Evolutionary conservation across 2,113 vertebrate species (phyloP), one percentile per base, ranked within the genome.

Genomic region (Mormyrus lacerda): DNA sequence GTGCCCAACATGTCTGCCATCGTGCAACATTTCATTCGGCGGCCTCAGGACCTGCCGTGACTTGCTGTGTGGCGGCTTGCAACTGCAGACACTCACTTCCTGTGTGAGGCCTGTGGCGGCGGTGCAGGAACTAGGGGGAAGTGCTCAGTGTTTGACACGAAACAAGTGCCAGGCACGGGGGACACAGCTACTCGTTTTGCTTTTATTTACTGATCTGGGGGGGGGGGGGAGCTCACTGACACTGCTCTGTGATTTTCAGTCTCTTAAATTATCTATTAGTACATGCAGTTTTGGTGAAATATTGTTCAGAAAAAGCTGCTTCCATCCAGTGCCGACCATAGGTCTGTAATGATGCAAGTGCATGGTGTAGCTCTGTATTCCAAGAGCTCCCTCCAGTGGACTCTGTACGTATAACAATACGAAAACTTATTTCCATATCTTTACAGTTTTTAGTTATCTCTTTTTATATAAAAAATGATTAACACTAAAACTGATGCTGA

Each of bases 331-430:
- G 4, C 27, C 39, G 69, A 31, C 31, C 69, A 0, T 10, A 39
- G n/a, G 27, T 9, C 13, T 39, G 69, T 76, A 76, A 76, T 73
- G 9, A 27, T 73, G 24, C 9, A 10, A 65, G 24, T 7, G 21
- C 24, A 24, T 31, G 3, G 69, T 39, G 69, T 76, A 4, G 69
- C 31, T 76, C 24, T 88, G 7, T 88, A 47, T 53, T 17, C 45
- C 39, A 19, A 79, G 44, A 50, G 65, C 88, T 88, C 88, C 88
- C 88, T 69, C 69, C 13, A 79, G 88, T 79, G 88, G 88, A 39
- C 8, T 83, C 39, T 83, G 21, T 17, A 21, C 11, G 17, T 83
- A 42, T 44, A 45, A 44, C 69, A 76, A 17, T 0, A 11, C 2
- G 27, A 69, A 69, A 69, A 31, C 10, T n/a, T n/a, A n/a, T n/a